Base-by-base conservation (phyloP, 35 echinoderm and acorn worm species). In the Amphiura filiformis region DNA sequence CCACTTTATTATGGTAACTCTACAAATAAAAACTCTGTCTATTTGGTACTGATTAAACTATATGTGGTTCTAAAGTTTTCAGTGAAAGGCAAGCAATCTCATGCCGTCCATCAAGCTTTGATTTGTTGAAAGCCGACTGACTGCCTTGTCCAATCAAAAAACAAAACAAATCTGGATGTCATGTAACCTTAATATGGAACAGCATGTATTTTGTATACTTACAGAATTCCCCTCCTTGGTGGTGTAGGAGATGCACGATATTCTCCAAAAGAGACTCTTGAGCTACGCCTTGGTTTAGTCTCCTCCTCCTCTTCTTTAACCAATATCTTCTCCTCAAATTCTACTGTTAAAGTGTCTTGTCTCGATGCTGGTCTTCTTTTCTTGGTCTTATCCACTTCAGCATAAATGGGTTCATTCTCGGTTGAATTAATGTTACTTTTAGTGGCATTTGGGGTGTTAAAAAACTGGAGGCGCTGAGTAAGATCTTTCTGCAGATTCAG, bases 181-280 rank as follows among this genome's bases (percentile, higher is more conserved):
- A n/a, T n/a, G n/a, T n/a, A n/a, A n/a, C n/a, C n/a, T n/a, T n/a
- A n/a, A n/a, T n/a, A n/a, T n/a, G n/a, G n/a, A n/a, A n/a, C n/a
- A n/a, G n/a, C n/a, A n/a, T 47, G 41, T 47, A 17, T 17, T 47
- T 47, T 9, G 17, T 47, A 11, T 37, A 82, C 91, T 93, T 57
- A 93, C 86, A 93, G 75, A 32, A 93, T 93, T 39, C 91, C 86
- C 76, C 79, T 88, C 70, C 75, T 88, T 7, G 91, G 81, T 34
- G 80, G 41, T 37, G 39, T 28, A 33, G 91, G 91, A 41, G 85
- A 88, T 34, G 34, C 38, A 57, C 61, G 88, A 70, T 86, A 88
- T 7, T 92, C 94, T 81, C 75, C 88, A 80, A 96, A 96, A 17
- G 82, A 89, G 4, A 91, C 94, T 92, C 75, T 92, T 47, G 88